phyloP scores from a whole-genome alignment of 2,888 invertebrate genomes.

The Pemphredon lugubris region DNA sequence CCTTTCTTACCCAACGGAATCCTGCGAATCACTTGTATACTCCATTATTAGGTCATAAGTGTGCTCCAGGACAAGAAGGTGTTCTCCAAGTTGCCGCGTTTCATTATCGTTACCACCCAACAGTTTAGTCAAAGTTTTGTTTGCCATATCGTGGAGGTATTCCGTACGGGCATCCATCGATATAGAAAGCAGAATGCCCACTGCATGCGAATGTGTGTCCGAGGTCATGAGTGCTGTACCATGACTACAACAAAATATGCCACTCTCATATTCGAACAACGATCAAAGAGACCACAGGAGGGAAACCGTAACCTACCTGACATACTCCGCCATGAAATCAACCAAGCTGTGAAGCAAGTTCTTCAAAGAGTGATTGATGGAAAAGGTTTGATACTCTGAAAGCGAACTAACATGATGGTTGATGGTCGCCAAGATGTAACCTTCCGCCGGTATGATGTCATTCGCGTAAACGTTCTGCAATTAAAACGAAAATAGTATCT shows the following conservation, averaged over 20 bases:
- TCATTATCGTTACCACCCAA: constrained; percentile 86
- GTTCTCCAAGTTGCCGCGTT: constrained; percentile 85
- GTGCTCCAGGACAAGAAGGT: constrained; percentile 85
- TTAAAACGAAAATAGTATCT: too few relatives aligned
- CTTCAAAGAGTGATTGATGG: constrained; percentile 85
- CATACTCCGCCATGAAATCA: constrained; percentile 85
- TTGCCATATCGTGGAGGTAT: constrained; percentile 86
- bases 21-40: constrained; percentile 81
- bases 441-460: constrained; percentile 92
- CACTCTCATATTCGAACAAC: too few relatives aligned
- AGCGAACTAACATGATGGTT: constrained; percentile 86
- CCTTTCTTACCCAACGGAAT: constrained; percentile 72
- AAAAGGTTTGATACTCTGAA: constrained; percentile 84
- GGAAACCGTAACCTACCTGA: constrained; percentile 79
- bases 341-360: constrained; percentile 85
- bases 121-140: constrained; percentile 85
- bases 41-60: constrained; percentile 87
- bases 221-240: constrained; percentile 85
- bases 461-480: constrained; percentile 86
- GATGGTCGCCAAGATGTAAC: constrained; percentile 89
- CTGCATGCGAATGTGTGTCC: constrained; percentile 84
- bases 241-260: constrained; percentile 39
- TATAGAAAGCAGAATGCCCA: constrained; percentile 88
- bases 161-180: constrained; percentile 90
- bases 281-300: neutral